These are phyloP conservation scores for Aplochiton taeniatus DNA, from an alignment of 2,797 vertebrate genomes.

Conservation along the genomic window DNA sequence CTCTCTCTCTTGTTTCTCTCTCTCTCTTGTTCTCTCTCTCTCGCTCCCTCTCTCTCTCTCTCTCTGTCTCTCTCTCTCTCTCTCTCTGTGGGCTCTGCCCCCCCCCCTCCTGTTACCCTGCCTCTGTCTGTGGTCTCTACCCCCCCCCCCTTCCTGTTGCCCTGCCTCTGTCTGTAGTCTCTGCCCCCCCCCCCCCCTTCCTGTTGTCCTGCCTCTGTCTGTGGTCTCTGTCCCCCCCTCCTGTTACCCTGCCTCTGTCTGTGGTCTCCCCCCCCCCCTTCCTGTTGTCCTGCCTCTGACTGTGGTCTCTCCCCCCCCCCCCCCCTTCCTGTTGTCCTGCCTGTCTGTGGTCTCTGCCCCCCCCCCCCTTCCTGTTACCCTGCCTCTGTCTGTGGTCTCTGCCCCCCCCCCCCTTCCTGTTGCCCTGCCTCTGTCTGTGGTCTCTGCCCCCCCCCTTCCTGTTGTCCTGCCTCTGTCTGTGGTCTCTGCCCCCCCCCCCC, in stretches of 20 bases:
- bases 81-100: too few species aligned
- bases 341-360: too few species aligned
- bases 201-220: slow-evolving; percentile 1
- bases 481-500: background rate
- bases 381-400: too few species aligned
- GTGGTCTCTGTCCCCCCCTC: background rate
- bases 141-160: background rate
- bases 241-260: background rate
- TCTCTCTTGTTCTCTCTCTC: too few species aligned
- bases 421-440: slow-evolving; percentile 1
- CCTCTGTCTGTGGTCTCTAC: slow-evolving; percentile 27
- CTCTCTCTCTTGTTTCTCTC: too few species aligned
- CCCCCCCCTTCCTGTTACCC: too few species aligned
- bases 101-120: background rate
- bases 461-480: background rate
- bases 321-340: too few species aligned
- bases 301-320: too few species aligned
- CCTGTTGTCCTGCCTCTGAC: background rate
- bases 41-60: too few species aligned
- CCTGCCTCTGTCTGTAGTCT: too few species aligned
- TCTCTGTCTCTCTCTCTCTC: too few species aligned
- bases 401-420: background rate
- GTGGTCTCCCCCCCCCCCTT: slow-evolving; percentile 26
- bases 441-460: background rate
- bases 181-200: background rate